Evolutionary conservation across 1,140 invertebrate genomes (phyloP).

Genomic region (Neoseiulus cucumeris): DNA sequence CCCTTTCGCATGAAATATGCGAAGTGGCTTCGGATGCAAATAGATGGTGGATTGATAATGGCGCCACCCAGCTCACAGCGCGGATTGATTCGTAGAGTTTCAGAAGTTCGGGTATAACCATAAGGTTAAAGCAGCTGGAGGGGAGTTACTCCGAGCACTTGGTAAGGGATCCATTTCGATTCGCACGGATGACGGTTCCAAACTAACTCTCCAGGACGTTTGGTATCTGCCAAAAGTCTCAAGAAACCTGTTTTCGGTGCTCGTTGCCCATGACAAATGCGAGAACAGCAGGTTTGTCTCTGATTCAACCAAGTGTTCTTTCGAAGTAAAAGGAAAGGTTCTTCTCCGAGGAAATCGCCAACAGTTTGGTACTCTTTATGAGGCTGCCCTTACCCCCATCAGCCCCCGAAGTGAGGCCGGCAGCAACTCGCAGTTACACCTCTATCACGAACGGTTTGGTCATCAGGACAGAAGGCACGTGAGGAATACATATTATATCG

Average conservation of each 20-base stretch:
- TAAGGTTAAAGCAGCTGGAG: neutral
- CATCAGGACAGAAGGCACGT: too few species aligned
- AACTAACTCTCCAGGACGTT: too few species aligned
- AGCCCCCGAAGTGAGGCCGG: neutral
- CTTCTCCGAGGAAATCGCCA: neutral
- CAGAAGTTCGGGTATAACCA: neutral
- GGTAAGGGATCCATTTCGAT: neutral
- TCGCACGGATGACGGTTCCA: too few species aligned
- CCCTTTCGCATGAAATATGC: neutral
- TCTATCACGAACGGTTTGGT: too few species aligned
- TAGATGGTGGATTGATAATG: constrained; percentile 5
- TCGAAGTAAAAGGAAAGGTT: neutral
- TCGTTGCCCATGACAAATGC: constrained; percentile 7
- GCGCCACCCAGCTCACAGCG: neutral
- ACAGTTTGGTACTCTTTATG: neutral
- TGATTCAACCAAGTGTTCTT: neutral
- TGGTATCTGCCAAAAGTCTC: constrained; percentile 11
- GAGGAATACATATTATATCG: too few species aligned
- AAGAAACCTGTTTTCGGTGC: constrained; percentile 13
- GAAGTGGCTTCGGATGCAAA: neutral
- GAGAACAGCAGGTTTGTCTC: constrained; percentile 10
- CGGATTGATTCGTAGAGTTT: neutral
- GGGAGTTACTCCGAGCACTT: neutral
- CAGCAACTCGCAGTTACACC: too few species aligned
- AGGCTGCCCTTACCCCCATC: neutral